Percentiles rank a stretch among this genome's conserved stretches.
Evolutionary conservation across 2,888 invertebrate genomes (phyloP).

Genomic region (Nemotelus nigrinus): DNA sequence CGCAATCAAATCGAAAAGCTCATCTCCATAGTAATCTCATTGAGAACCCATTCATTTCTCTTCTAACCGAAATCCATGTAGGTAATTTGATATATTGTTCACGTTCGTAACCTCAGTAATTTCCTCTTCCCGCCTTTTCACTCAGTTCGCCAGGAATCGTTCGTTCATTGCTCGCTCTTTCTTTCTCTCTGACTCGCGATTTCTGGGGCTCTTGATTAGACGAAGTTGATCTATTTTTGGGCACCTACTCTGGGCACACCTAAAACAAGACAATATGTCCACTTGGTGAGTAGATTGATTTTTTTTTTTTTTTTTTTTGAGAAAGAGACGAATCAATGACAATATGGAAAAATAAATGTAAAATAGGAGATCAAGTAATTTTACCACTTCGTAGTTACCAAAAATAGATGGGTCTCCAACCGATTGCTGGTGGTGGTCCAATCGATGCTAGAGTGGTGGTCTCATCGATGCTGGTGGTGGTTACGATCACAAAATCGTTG

Average conservation of each 20-base stretch:
- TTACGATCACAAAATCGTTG: not conserved
- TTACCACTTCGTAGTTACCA: not conserved
- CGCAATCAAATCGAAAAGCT: constrained; percentile 1
- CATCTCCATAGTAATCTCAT: not conserved
- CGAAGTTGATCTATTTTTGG: constrained; percentile 6
- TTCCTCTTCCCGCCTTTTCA: too few species aligned
- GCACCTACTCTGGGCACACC: not conserved
- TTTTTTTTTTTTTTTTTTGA: too few species aligned
- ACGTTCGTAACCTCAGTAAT: too few species aligned
- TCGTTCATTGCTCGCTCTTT: not conserved
- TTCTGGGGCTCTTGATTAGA: not conserved
- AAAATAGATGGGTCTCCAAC: not conserved
- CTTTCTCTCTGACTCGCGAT: too few species aligned
- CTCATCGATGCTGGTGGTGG: not conserved
- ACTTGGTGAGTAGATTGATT: not conserved
- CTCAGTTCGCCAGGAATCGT: too few species aligned
- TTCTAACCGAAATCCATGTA: not conserved
- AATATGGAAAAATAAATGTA: too few species aligned
- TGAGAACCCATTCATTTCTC: not conserved
- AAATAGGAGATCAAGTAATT: not conserved
- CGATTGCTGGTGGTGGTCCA: not conserved
- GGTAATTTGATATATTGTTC: too few species aligned
- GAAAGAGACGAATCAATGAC: too few species aligned
- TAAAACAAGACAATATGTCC: constrained; percentile 21
- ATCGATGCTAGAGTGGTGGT: not conserved